A percentile compares a stretch with the other conserved stretches of the same genome.
phyloP scores from a whole-genome alignment of 2,113 vertebrate genomes.

The Xyrauchen texanus region DNA sequence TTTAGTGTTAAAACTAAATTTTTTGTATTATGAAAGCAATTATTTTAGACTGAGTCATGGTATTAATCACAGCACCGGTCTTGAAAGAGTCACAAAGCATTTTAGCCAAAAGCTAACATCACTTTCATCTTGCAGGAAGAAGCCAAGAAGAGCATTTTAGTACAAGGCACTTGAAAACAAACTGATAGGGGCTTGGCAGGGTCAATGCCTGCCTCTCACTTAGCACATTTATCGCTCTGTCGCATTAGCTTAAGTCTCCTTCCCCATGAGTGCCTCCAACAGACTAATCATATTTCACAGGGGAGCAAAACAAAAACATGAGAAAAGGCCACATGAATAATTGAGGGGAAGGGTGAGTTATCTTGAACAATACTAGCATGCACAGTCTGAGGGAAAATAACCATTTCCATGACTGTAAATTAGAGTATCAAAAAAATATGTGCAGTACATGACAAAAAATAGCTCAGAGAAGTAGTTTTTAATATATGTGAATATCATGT shows the following conservation, averaged over 20 bases:
- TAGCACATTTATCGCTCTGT: no score
- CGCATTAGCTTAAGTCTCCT: background rate
- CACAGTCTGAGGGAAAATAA: no score
- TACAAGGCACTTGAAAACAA: constrained; percentile 11
- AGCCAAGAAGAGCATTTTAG: background rate
- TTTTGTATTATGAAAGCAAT: background rate
- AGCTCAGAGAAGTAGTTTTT: background rate
- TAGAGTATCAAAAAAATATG: no score
- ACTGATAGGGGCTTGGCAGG: background rate
- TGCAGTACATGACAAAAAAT: no score
- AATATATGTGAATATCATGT: background rate
- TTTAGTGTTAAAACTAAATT: background rate
- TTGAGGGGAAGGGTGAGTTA: background rate
- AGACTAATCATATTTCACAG: constrained; percentile 7
- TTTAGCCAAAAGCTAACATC: constrained; percentile 8
- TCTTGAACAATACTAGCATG: background rate
- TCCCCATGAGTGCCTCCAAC: background rate
- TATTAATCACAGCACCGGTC: constrained; percentile 12
- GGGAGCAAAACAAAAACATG: constrained; percentile 12
- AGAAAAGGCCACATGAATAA: constrained; percentile 35
- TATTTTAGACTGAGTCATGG: constrained; percentile 15
- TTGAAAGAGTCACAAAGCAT: background rate
- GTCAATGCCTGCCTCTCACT: constrained; percentile 1
- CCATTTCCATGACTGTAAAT: no score
- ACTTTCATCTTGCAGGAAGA: constrained; percentile 11